Conservation (phyloP, 2,888 invertebrate species). For the Leptopterna dolabrata region DNA sequence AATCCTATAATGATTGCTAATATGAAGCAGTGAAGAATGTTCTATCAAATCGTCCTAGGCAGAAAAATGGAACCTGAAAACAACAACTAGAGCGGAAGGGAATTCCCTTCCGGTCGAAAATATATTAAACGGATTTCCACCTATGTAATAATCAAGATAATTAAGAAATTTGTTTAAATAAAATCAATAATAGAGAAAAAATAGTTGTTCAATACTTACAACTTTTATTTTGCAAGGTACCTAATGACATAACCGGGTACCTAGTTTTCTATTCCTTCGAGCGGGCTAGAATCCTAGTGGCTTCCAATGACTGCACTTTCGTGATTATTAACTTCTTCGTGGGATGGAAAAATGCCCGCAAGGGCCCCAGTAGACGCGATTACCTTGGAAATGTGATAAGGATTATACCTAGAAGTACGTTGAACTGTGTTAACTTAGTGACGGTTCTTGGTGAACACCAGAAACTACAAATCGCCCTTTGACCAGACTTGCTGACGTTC, state of each 20-base stretch:
- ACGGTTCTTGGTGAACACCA: neutral
- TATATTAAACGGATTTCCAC: slow-evolving; percentile 21
- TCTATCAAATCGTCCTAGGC: slow-evolving; percentile 49
- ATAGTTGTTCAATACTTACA: slow-evolving; percentile 42
- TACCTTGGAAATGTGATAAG: neutral
- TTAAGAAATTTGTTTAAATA: slow-evolving; percentile 12
- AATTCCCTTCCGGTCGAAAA: slow-evolving; percentile 18
- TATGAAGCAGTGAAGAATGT: slow-evolving; percentile 40
- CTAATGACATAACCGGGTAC: neutral
- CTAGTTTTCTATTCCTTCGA: slow-evolving; percentile 13
- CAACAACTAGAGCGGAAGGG: slow-evolving; percentile 38
- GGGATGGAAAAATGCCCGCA: neutral
- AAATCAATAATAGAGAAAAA: slow-evolving; percentile 25
- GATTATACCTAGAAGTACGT: neutral
- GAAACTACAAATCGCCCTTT: neutral
- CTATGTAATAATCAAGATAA: slow-evolving; percentile 3
- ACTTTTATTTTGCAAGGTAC: slow-evolving; percentile 11
- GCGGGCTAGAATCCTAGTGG: neutral
- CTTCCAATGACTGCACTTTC: neutral
- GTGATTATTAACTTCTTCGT: neutral
- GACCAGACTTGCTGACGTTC: neutral
- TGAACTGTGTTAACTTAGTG: neutral
- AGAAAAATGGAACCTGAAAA: slow-evolving; percentile 51
- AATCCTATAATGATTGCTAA: slow-evolving; percentile 44
- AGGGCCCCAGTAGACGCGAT: neutral